phyloP scores from a whole-genome alignment of 2,113 vertebrate species.

The Salvator merianae region DNA sequence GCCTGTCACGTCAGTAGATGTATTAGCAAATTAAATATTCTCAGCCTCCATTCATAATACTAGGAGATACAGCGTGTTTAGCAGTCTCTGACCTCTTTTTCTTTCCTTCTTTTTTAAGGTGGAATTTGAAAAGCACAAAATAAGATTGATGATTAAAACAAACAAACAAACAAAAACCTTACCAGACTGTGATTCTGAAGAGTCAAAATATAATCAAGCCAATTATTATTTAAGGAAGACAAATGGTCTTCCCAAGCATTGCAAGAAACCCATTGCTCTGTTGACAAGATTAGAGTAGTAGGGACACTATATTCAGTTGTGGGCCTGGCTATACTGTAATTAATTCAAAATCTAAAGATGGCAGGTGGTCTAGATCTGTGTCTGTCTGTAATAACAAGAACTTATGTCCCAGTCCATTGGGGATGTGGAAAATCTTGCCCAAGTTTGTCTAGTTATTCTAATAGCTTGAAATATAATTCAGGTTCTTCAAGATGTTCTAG shows the following conservation, averaged over 20 bases:
- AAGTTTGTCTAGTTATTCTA: slow-evolving; percentile 1
- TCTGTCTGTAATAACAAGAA: neutral
- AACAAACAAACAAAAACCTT: slow-evolving; percentile 37
- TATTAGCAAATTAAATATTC: slow-evolving; percentile 56
- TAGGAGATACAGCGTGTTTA: slow-evolving; percentile 26
- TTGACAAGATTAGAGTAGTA: neutral
- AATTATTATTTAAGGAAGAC: slow-evolving; percentile 71
- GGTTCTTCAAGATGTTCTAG: neutral
- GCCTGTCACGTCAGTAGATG: slow-evolving; percentile 16
- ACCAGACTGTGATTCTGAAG: slow-evolving; percentile 66
- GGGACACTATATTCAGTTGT: slow-evolving; percentile 47
- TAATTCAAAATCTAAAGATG: slow-evolving; percentile 33
- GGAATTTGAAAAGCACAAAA: slow-evolving; percentile 54
- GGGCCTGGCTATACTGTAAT: slow-evolving; percentile 35
- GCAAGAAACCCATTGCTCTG: neutral
- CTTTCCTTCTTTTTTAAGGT: neutral
- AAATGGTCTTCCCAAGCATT: slow-evolving; percentile 49
- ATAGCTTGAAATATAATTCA: neutral
- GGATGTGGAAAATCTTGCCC: fast-evolving
- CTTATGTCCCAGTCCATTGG: neutral
- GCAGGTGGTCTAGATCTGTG: neutral
- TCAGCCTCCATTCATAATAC: slow-evolving; percentile 17
- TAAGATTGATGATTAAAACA: slow-evolving; percentile 59
- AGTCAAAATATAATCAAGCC: slow-evolving; percentile 66
- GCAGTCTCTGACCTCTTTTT: slow-evolving; percentile 21